Conservation (phyloP, 2,113 vertebrate species). For the Centropristis striata region DNA sequence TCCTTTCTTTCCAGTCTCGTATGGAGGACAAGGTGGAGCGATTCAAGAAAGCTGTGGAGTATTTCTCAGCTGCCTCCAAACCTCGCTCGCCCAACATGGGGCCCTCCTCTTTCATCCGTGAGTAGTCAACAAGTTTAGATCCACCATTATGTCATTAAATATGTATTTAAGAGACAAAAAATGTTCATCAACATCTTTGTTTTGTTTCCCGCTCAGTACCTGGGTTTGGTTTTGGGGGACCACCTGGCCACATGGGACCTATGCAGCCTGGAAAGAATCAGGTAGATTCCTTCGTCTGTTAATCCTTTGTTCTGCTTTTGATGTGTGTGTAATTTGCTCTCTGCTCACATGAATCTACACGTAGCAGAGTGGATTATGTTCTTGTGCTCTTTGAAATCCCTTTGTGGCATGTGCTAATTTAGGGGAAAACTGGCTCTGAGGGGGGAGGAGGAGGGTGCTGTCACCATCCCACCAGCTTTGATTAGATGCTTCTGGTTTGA, state of each 20-base stretch:
- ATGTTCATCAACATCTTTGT: background rate
- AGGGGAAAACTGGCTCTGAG: background rate
- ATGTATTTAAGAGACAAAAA: background rate
- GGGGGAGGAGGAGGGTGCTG: background rate
- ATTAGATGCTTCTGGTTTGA: slow-evolving; percentile 31
- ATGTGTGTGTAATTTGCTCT: slow-evolving; percentile 18
- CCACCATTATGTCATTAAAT: background rate
- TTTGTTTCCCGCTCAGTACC: slow-evolving; percentile 77
- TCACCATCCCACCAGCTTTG: slow-evolving; percentile 15
- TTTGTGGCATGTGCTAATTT: slow-evolving; percentile 47
- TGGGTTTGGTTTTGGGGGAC: slow-evolving; percentile 91
- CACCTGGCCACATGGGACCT: slow-evolving; percentile 88
- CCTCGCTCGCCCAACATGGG: slow-evolving; percentile 88
- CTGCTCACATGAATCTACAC: slow-evolving; percentile 16
- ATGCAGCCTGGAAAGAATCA: slow-evolving; percentile 89
- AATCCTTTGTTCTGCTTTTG: background rate
- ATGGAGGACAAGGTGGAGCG: slow-evolving; percentile 94
- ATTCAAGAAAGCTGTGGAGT: slow-evolving; percentile 95
- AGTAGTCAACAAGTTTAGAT: slow-evolving; percentile 71
- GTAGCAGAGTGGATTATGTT: slow-evolving; percentile 39
- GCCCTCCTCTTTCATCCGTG: slow-evolving; percentile 90
- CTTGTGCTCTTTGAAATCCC: slow-evolving; percentile 40
- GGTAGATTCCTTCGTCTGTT: slow-evolving; percentile 75
- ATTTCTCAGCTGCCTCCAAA: slow-evolving; percentile 93
- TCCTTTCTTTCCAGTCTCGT: slow-evolving; percentile 85